A percentile compares a stretch with the other conserved stretches of the same genome.
Conservation (phyloP, 2,888 invertebrate genomes). For the Diadegma fenestrale region DNA sequence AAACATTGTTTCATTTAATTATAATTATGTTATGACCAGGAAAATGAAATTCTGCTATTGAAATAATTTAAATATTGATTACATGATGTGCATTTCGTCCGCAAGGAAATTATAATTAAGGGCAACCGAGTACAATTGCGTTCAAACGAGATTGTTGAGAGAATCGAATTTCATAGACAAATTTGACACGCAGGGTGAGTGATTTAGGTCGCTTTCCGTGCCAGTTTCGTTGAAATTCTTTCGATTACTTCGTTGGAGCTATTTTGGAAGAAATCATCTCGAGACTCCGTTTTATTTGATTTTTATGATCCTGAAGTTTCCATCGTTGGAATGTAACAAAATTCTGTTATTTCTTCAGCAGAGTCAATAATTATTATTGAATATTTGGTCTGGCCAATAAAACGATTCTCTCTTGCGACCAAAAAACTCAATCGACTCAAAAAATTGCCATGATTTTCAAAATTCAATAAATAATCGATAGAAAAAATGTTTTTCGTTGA, state of each 20-base stretch:
- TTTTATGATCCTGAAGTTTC: no score
- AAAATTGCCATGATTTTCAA: no score
- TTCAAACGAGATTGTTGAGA: not conserved
- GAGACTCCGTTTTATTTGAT: not conserved
- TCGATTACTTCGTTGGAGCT: not conserved
- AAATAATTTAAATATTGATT: not conserved
- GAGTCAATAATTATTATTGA: no score
- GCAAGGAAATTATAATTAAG: not conserved
- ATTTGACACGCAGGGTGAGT: no score
- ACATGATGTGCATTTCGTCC: not conserved
- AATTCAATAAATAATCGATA: no score
- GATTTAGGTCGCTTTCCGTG: not conserved
- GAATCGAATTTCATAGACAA: not conserved
- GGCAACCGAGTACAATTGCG: not conserved
- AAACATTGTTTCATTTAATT: not conserved
- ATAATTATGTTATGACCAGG: not conserved
- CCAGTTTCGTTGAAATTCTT: not conserved
- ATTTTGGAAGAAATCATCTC: not conserved
- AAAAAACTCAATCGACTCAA: no score
- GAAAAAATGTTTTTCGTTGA: no score
- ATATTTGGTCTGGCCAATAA: no score
- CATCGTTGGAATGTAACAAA: no score
- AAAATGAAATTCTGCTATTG: not conserved
- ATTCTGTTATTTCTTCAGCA: no score
- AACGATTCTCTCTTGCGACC: no score